Conservation (phyloP, 37 sponge, comb jelly and placozoan species). For the Amphimedon queenslandica region DNA sequence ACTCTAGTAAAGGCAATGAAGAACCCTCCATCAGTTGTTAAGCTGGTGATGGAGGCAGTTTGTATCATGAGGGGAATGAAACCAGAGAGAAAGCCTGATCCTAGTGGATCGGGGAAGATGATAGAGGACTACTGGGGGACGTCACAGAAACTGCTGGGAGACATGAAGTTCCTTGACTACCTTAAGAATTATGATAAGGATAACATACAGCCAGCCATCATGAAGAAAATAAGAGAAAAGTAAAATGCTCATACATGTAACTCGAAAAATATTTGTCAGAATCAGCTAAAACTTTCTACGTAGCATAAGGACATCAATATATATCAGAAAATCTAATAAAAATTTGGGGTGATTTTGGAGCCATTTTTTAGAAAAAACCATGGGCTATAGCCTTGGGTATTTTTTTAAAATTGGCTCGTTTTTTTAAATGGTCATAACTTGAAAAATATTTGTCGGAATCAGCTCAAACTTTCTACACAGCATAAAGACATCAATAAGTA, state of each 20-base stretch:
- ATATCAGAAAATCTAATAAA: no score
- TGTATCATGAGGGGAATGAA: slow-evolving; percentile 93
- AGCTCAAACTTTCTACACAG: no score
- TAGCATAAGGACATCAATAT: no score
- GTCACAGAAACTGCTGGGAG: slow-evolving; percentile 90
- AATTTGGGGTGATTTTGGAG: no score
- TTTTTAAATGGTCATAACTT: no score
- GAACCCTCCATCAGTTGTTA: slow-evolving; percentile 90
- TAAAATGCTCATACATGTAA: slow-evolving; percentile 12
- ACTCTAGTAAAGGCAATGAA: slow-evolving; percentile 97
- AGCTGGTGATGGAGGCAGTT: slow-evolving; percentile 96
- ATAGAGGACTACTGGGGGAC: slow-evolving; percentile 98
- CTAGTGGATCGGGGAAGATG: slow-evolving; percentile 91
- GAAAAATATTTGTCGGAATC: no score
- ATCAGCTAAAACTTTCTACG: no score
- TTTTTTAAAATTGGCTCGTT: no score
- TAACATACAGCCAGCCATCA: slow-evolving; percentile 85
- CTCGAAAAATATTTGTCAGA: no score
- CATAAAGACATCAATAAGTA: no score
- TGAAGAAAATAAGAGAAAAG: slow-evolving; percentile 97
- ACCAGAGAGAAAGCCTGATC: slow-evolving; percentile 97
- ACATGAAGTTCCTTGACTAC: slow-evolving; percentile 93
- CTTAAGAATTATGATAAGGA: slow-evolving; percentile 97
- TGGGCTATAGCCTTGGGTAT: no score
- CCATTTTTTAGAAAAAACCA: no score